Conservation (phyloP, 2,113 vertebrate genomes). For the Felis catus region F.catus_Fca126_mat1.0 CM031421.1:35358001-35358500, state of each 20-base stretch:
- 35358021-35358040: not conserved
- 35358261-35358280: not conserved
- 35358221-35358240: not conserved
- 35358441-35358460: constrained; percentile 2
- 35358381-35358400: constrained; percentile 4
- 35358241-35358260: not conserved
- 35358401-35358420: not conserved
- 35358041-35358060: not conserved
- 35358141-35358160: not conserved
- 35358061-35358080: not conserved
- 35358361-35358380: constrained; percentile 8
- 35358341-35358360: not conserved
- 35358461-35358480: not conserved
- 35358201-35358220: not conserved
- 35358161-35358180: not conserved
- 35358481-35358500: not conserved
- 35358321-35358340: not conserved
- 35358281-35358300: not conserved
- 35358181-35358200: not conserved
- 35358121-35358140: not conserved
- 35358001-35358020: not conserved
- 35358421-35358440: not conserved
- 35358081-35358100: not conserved
- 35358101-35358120: not conserved
- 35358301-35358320: not conserved